These are phyloP conservation scores for Platycheirus albimanus DNA, from an alignment of 2,888 invertebrate species.

Conservation along the genomic window DNA sequence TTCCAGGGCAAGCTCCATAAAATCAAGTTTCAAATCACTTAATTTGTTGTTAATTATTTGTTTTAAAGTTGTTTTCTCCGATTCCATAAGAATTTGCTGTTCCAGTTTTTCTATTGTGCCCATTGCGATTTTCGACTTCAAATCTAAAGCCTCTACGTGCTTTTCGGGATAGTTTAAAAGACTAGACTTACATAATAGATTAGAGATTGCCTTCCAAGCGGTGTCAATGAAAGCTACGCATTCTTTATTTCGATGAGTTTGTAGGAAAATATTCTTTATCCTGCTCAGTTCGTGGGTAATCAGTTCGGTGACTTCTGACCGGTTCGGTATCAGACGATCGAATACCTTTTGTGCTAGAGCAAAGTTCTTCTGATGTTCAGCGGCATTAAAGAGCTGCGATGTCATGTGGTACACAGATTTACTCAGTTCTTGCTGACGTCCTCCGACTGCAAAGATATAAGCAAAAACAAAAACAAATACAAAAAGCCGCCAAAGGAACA, in stretches of 20 bases:
- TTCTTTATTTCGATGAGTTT: conserved; percentile 26
- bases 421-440: conserved; percentile 75
- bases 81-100: conserved; percentile 9
- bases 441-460: conserved; percentile 39
- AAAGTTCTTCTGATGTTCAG: conserved; percentile 83
- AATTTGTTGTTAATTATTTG: conserved; percentile 10
- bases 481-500: too few relatives aligned
- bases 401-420: conserved; percentile 79
- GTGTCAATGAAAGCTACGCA: conserved; percentile 49
- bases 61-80: conserved; percentile 5
- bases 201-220: conserved; percentile 66
- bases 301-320: conserved; percentile 12
- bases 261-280: conserved; percentile 46
- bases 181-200: conserved; percentile 24
- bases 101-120: conserved; percentile 45
- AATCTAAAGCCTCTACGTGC: conserved; percentile 58
- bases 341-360: conserved; percentile 80
- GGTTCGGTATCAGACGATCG: conserved; percentile 69
- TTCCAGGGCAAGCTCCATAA: conserved; percentile 29
- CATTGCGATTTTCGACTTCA: conserved; percentile 62
- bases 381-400: conserved; percentile 83
- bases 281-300: conserved; percentile 41
- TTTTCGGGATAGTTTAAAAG: conserved; percentile 35
- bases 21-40: conserved; percentile 24
- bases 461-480: not conserved